Base-by-base conservation (phyloP, 2,888 invertebrate genomes). In the Macropis europaea region DNA sequence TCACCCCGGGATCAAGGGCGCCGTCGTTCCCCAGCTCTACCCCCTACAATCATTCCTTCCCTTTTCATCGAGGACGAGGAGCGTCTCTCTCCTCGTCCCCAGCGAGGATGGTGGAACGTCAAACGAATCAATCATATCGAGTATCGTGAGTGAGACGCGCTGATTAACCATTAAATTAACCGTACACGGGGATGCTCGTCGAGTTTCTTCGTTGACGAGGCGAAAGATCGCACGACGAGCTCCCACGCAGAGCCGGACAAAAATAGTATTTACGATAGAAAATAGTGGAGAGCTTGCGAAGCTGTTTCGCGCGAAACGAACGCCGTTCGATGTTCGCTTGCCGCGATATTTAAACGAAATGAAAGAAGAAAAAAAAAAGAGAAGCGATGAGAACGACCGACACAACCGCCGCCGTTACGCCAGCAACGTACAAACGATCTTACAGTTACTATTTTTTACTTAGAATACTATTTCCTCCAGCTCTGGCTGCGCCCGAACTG, bases 121-220 rank as follows among this genome's bases (percentile, higher is more conserved):
- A 22, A 56, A 70, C 68, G 77, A 81, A 77, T 81, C 67, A 79
- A 81, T 75, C 82, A 81, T 81, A 81, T 81, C 79, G 77, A 79
- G 63, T 73, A 71, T 47, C 40, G 56, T 43, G 73, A 75, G 79
- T 69, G 71, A 81, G 75, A 74, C 63, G 71, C 73, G 81, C 64
- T 70, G 67, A 66, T 70, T 73, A 48, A 26, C 66, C 52, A 26
- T 30, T 52, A 42, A 68, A 66, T 64, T 54, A 73, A 72, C 52
- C 53, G 30, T 54, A 43, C 50, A 54, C 56, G 43, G 53, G 62
- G 22, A 32, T 24, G 17, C 66, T 43, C 59, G 71, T 22, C 43
- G 26, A 52, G 45, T 45, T 43, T 38, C 50, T 59, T 43, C 30
- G 11, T 40, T 1, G 2, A 4, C 22, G 24, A 26, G 32, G 24